Evolutionary conservation across 2,797 vertebrate species (phyloP), one percentile per base, ranked within the genome.

Genomic region (Pseudomugil tenellus): DNA sequence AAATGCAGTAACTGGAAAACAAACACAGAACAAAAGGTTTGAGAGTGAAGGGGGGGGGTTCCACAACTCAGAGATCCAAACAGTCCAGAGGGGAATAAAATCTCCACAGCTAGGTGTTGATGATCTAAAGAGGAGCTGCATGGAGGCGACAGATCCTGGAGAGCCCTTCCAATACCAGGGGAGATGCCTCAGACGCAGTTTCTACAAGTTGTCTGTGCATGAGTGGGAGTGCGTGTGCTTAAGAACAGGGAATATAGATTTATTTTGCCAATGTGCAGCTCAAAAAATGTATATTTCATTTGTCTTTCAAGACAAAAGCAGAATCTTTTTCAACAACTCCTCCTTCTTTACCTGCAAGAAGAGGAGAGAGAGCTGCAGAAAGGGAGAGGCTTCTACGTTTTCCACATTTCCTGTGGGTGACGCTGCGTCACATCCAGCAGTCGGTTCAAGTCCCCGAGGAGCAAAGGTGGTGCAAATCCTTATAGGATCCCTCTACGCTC

Each of bases 181-280:
- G 87, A 83, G 81, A 85, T 55, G 77, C 73, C 82, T 72, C 26
- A 72, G 68, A 79, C 73, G 5, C 57, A 63, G 79, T 71, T 84
- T 77, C 75, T 58, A 68, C 80, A 72, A 74, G 79, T 73, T 43
- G 77, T 63, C 77, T 78, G 76, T 55, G 78, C 46, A 8, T 1
- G 58, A 87, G 85, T 87, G 85, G 83, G 84, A 48, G 70, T 74
- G 61, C 66, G 37, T 83, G 70, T 65, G 79, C 76, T 79, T 75
- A 84, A 80, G 77, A 86, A 76, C 54, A 72, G 74, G 74, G 67
- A 59, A 58, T 56, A 3, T 41, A 67, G 72, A 39, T 77, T 84
- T 79, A 84, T 64, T 84, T 79, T 77, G 87, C 91, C 80, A 72
- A 70, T 0, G 68, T 56, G 17, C 58, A 48, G 73, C 80, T 46